Evolutionary conservation across 2,113 vertebrate species (phyloP).

Genomic region (Phalacrocorax aristotelis): DNA sequence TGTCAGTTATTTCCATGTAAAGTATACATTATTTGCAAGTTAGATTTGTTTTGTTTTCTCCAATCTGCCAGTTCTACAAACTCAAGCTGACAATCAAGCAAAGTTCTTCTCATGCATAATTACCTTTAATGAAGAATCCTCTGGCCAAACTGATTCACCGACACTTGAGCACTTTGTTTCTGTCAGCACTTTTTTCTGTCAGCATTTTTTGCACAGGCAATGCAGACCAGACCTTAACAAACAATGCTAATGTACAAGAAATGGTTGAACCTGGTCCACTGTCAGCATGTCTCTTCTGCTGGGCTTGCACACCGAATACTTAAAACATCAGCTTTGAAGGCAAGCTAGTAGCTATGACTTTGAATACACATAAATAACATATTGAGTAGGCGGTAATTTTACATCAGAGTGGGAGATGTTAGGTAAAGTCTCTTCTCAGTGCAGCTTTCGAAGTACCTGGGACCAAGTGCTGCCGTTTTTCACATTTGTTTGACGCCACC

Average conservation of each 20-base stretch:
- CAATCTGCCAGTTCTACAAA: neutral
- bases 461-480: neutral
- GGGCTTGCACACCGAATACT: neutral
- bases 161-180: neutral
- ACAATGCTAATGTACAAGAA: neutral
- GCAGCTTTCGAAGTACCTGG: neutral
- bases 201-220: neutral
- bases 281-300: neutral
- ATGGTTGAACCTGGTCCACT: neutral
- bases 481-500: neutral
- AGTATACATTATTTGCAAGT: neutral
- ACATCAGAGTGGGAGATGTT: neutral
- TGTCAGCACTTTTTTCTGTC: neutral
- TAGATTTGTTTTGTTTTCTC: constrained; percentile 18
- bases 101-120: neutral
- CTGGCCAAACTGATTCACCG: neutral
- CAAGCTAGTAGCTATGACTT: constrained; percentile 3
- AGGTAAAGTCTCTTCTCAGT: neutral
- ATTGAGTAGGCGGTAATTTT: neutral
- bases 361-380: constrained; percentile 35
- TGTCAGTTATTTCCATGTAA: neutral
- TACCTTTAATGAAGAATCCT: neutral
- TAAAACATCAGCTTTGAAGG: neutral
- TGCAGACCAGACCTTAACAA: neutral
- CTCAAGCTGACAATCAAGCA: neutral